Base-by-base conservation (phyloP, 2,888 invertebrate species). In the Stenichneumon culpator region DNA sequence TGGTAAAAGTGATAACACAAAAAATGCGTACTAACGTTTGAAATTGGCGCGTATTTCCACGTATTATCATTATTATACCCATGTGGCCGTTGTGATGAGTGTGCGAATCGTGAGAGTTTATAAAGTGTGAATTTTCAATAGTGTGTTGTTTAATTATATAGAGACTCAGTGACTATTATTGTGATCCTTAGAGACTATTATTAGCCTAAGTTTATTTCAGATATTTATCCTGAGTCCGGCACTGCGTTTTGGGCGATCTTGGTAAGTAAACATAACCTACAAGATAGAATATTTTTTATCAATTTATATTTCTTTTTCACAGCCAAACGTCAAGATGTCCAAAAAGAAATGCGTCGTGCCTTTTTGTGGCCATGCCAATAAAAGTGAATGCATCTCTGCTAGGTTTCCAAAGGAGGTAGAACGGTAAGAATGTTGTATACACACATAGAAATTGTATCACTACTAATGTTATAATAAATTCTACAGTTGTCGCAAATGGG, bases 191-290 rank as follows among this genome's bases (percentile, higher is more conserved):
- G 54, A 54, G 22, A 54, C 54, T 54, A 22, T 54, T 36, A 54
- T 54, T 54, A 54, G 54, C 54, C 54, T 54, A 54, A 54, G 54
- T 54, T 6, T 22, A 54, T n/a, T 54, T 7, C 19, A 14, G n/a
- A 54, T 54, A 54, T n/a, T n/a, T 54, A 54, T 22, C 54, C 54
- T 54, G 54, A 22, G 54, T 54, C 54, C 54, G 54, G 54, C 54
- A 54, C 54, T 54, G 36, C 36, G 36, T 28, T 28, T 28, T 28
- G 28, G 28, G 28, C 28, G 3, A 28, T 28, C 28, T 28, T 28
- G 28, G 28, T 28, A 28, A 28, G 28, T 28, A 28, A 28, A 28
- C 28, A 28, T 28, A 28, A 28, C 28, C 28, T 28, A 54, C 19
- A 54, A 54, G 22, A 54, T 22, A 4, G 0, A 54, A 54, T 54